phyloP scores from a whole-genome alignment of 2,888 invertebrate species.

The Alcis repandata region DNA sequence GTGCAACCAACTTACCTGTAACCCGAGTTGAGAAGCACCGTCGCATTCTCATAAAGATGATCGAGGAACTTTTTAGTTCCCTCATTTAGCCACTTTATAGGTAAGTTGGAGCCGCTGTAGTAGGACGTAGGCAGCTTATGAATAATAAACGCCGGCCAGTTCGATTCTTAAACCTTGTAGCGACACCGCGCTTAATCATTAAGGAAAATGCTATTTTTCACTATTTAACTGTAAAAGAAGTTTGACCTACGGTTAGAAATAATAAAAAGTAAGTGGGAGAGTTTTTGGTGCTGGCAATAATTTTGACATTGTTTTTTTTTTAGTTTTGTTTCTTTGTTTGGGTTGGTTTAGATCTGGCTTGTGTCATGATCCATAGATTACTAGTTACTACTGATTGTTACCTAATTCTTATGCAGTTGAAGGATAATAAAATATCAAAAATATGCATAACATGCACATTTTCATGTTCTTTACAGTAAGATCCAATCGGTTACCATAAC shows the following conservation, averaged over 20 bases:
- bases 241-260: neutral
- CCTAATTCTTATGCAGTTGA: neutral
- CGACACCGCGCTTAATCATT: constrained; percentile 27
- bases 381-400: neutral
- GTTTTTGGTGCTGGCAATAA: neutral
- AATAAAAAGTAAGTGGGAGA: neutral
- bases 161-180: constrained; percentile 19
- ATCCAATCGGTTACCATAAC: constrained; percentile 13
- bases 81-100: neutral
- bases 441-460: neutral
- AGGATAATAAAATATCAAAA: constrained; percentile 8
- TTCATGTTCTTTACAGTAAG: constrained; percentile 16
- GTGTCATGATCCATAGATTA: neutral
- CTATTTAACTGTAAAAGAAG: constrained; percentile 13
- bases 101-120: neutral
- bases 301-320: neutral
- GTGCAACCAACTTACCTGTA: neutral
- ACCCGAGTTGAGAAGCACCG: neutral
- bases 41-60: neutral
- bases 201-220: constrained; percentile 28
- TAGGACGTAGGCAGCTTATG: constrained; percentile 39
- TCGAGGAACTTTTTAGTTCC: neutral
- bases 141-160: constrained; percentile 27
- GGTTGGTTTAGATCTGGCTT: neutral
- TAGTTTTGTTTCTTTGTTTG: neutral